These are phyloP conservation scores for Cirrhinus molitorella DNA, from an alignment of 2,797 vertebrate species.

Conservation along the genomic window DNA sequence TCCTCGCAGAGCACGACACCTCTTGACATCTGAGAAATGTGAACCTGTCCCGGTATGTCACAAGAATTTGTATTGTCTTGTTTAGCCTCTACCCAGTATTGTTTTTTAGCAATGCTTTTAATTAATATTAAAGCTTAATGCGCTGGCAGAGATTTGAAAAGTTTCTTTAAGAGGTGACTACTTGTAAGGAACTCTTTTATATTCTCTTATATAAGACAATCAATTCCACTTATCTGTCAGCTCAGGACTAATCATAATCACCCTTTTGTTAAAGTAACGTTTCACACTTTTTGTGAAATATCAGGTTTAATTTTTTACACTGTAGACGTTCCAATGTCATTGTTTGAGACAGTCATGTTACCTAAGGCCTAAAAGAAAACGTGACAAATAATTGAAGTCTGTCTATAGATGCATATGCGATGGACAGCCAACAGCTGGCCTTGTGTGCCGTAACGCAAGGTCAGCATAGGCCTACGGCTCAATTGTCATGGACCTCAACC, in stretches of 20 bases:
- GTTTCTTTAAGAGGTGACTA: not conserved
- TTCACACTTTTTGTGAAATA: not conserved
- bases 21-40: constrained; percentile 36
- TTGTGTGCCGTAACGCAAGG: not conserved
- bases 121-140: not conserved
- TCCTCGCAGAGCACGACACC: constrained; percentile 18
- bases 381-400: constrained; percentile 21
- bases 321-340: not conserved
- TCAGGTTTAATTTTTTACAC: constrained; percentile 4
- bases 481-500: constrained; percentile 30
- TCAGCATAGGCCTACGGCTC: not conserved
- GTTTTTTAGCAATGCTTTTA: too few species aligned
- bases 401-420: constrained; percentile 25
- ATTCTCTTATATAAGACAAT: not conserved
- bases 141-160: not conserved
- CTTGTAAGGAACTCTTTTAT: not conserved
- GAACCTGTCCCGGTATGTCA: not conserved
- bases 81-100: not conserved
- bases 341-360: not conserved
- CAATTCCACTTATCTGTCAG: not conserved
- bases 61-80: not conserved
- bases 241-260: not conserved
- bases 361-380: not conserved
- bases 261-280: not conserved
- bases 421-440: constrained; percentile 29